Evolutionary conservation across 2,113 vertebrate species (phyloP).

Genomic region (Pristiophorus japonicus): DNA sequence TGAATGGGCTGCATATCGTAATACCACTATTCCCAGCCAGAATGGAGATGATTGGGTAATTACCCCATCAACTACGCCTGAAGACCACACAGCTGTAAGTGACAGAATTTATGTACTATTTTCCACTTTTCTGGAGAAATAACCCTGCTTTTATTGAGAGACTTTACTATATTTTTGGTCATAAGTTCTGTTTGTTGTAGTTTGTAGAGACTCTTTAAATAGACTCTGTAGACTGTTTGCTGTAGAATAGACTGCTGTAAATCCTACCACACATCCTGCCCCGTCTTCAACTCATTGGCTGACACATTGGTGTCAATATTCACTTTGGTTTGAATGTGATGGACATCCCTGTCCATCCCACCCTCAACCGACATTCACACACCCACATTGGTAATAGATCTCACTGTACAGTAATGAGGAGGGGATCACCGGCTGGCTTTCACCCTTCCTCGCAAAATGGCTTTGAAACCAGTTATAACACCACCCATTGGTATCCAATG

Average conservation of each 20-base stretch:
- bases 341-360: background rate
- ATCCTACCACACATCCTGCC: background rate
- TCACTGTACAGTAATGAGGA: background rate
- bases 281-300: background rate
- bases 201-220: background rate
- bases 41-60: too few relatives aligned
- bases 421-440: background rate
- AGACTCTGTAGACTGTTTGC: background rate
- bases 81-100: background rate
- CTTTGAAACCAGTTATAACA: background rate
- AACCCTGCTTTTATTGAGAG: background rate
- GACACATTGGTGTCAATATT: background rate
- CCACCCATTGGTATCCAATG: background rate
- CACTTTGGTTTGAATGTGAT: background rate
- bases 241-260: background rate
- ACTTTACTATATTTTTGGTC: background rate
- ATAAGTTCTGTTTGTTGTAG: background rate
- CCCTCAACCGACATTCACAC: background rate
- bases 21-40: too few relatives aligned
- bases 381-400: background rate
- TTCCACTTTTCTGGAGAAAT: too few relatives aligned
- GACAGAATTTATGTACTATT: background rate
- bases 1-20: too few relatives aligned
- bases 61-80: too few relatives aligned
- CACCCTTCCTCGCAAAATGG: background rate